These are phyloP conservation scores for Fissipunctia ypsillon DNA, from an alignment of 2,888 invertebrate genomes.

Conservation along the genomic window DNA sequence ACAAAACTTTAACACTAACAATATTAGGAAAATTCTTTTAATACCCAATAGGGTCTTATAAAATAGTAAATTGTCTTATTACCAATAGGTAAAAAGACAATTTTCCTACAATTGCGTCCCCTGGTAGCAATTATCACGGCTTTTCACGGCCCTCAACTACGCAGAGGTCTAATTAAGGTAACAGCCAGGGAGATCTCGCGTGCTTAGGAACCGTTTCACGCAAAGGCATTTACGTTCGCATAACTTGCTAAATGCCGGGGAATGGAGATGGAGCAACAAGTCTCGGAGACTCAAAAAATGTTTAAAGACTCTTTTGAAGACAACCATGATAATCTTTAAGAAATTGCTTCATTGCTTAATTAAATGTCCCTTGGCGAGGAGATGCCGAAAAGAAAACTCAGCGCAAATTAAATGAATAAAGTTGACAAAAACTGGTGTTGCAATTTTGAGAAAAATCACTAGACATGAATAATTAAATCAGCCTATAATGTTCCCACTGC, in stretches of 20 bases:
- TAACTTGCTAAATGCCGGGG: constrained; percentile 70
- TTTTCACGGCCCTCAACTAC: constrained; percentile 65
- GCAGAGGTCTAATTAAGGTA: constrained; percentile 77
- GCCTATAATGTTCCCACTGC: too few relatives aligned
- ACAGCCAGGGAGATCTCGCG: constrained; percentile 82
- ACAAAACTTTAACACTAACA: constrained; percentile 23
- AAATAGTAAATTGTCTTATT: too few relatives aligned
- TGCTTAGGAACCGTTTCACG: constrained; percentile 79
- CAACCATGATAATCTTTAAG: background rate
- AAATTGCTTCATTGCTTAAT: background rate
- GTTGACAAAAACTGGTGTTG: background rate
- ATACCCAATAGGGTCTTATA: constrained; percentile 51
- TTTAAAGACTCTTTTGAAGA: background rate
- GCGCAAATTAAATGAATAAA: background rate
- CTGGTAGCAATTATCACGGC: constrained; percentile 61
- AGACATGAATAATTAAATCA: background rate
- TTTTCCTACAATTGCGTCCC: too few relatives aligned
- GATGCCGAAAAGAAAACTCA: background rate
- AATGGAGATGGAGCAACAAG: constrained; percentile 78
- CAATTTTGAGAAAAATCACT: background rate
- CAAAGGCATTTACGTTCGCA: constrained; percentile 69
- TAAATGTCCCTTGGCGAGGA: background rate
- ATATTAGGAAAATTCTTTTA: constrained; percentile 48
- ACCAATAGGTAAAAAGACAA: too few relatives aligned
- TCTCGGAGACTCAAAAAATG: constrained; percentile 31